Evolutionary conservation across 2,888 invertebrate species (phyloP), one percentile per base, ranked within the genome.

Genomic region (Elmis aenea): DNA sequence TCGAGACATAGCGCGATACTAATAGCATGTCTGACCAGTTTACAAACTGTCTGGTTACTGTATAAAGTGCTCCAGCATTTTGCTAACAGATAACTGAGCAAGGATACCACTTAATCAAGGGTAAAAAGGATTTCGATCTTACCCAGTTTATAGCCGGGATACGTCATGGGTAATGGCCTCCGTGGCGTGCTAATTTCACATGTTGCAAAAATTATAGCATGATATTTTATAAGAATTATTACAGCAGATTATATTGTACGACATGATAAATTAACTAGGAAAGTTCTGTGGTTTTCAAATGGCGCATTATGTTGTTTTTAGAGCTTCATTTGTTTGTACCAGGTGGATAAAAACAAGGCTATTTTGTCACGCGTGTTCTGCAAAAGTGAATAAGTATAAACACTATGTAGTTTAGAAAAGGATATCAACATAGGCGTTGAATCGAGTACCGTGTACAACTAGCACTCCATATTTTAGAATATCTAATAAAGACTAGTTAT

Each of bases 111-210:
- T 48, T 46, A 48, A 48, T 48, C 48, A 48, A 40, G 28, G 39
- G 35, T 34, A 45, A 45, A 45, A 48, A 48, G 40, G 45, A 40
- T 46, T 48, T 48, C 45, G 42, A 45, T 43, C 45, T 43, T 45
- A 25, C 34, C 38, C 23, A 34, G 27, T 42, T 47, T 44, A 45
- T 47, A 45, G 34, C 47, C 26, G 28, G 40, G 33, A 45, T 48
- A 32, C 34, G 48, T 43, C 42, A 38, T 38, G 37, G 28, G 33
- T 37, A 42, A 38, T 42, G 37, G 40, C 20, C 14, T 38, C 27
- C 36, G 42, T 39, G 42, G 46, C 36, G 34, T 39, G 36, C 30
- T 46, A 42, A 42, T 42, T 39, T 42, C 38, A 38, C 38, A 38
- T 42, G 33, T 26, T 42, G 34, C 34, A 38, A 42, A 34, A 42